A percentile compares a stretch with the other conserved stretches of the same genome.
Evolutionary conservation across 2,113 vertebrate species (phyloP).

Genomic region (Zosterops pallidus): DNA sequence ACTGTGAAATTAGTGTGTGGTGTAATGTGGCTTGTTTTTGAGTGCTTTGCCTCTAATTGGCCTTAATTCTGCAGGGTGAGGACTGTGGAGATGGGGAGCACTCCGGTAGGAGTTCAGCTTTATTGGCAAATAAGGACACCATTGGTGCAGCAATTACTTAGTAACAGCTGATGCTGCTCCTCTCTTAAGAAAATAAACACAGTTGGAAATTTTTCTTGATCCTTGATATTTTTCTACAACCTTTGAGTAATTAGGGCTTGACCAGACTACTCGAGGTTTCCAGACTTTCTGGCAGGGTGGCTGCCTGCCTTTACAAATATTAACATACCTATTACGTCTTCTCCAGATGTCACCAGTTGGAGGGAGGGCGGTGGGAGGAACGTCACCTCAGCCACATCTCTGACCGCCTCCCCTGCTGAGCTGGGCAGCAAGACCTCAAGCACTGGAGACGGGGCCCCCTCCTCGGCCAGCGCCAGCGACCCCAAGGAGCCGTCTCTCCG

Average conservation of each 20-base stretch:
- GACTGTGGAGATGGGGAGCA: not conserved
- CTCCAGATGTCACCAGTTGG: slow-evolving; percentile 97
- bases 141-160: not conserved
- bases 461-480: slow-evolving; percentile 77
- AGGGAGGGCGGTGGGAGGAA: slow-evolving; percentile 99
- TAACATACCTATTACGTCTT: not conserved
- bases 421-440: slow-evolving; percentile 84
- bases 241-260: not conserved
- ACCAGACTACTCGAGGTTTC: not conserved
- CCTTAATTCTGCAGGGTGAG: not conserved
- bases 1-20: not conserved
- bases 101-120: not conserved
- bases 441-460: slow-evolving; percentile 81
- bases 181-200: not conserved
- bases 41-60: not conserved
- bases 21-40: not conserved
- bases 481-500: slow-evolving; percentile 91
- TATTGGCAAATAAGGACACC: not conserved
- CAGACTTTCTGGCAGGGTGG: not conserved
- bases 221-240: not conserved
- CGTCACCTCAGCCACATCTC: slow-evolving; percentile 87
- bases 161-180: not conserved
- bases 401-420: slow-evolving; percentile 86
- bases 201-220: not conserved
- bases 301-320: not conserved